Conservation (phyloP, 2,888 invertebrate species). For the Platycheirus rosarum region DNA sequence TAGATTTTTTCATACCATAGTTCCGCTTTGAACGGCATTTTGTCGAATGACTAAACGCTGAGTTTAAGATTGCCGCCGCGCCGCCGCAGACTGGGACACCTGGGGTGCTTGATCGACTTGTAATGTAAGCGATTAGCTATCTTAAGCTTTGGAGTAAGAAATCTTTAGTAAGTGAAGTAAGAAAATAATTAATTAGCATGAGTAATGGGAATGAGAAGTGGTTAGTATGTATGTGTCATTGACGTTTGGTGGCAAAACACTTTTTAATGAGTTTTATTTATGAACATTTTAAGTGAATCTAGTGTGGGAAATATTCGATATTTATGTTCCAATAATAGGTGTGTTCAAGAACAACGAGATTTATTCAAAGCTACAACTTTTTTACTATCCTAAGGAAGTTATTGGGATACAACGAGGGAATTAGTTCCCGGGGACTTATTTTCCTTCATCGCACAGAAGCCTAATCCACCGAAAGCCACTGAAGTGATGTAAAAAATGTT, state of each 20-base stretch:
- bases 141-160: background rate
- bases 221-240: background rate
- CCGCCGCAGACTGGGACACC: background rate
- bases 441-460: too few species aligned
- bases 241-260: background rate
- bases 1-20: constrained; percentile 21
- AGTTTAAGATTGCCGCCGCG: background rate
- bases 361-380: too few species aligned
- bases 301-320: too few species aligned
- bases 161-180: background rate
- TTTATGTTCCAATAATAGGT: too few species aligned
- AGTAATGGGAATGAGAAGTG: background rate
- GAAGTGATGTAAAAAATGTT: too few species aligned
- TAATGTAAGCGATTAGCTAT: background rate
- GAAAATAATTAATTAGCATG: background rate
- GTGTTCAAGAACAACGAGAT: too few species aligned
- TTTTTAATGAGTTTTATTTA: background rate
- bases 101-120: background rate
- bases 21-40: constrained; percentile 44
- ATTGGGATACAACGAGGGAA: too few species aligned
- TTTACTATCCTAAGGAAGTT: too few species aligned
- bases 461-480: too few species aligned
- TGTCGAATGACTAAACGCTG: constrained; percentile 19
- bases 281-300: too few species aligned
- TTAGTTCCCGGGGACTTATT: too few species aligned